Evolutionary conservation across 2,888 invertebrate species (phyloP).

Genomic region (Autographa pulchrina): DNA sequence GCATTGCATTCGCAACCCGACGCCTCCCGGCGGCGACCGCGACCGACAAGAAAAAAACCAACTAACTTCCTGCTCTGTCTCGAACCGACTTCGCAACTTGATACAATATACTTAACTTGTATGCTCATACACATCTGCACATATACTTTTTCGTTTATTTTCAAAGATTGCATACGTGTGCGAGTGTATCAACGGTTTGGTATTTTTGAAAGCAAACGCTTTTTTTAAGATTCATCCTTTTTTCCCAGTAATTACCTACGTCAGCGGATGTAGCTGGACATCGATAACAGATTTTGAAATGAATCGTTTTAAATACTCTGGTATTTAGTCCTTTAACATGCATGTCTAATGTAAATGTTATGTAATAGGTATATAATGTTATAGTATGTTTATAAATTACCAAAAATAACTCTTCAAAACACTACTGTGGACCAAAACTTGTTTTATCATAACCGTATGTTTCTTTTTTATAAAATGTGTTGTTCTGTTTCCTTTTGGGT

Average conservation of each 20-base stretch:
- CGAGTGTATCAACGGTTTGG: conserved; percentile 18
- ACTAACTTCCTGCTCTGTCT: conserved; percentile 68
- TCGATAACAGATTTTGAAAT: neutral
- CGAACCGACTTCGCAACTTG: conserved; percentile 63
- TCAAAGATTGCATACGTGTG: conserved; percentile 35
- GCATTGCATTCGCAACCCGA: conserved; percentile 50
- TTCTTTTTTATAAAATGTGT: neutral
- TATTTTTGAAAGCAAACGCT: conserved; percentile 25
- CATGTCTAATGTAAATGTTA: neutral
- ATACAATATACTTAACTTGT: conserved; percentile 53
- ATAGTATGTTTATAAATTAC: neutral
- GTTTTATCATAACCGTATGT: neutral
- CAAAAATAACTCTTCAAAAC: neutral
- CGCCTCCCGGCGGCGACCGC: conserved; percentile 50
- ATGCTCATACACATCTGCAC: conserved; percentile 25
- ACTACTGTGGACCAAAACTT: neutral
- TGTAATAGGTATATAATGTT: no score
- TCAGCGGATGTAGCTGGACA: neutral
- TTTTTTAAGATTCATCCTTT: conserved; percentile 5
- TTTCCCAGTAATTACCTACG: conserved; percentile 1
- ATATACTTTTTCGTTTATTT: conserved; percentile 37
- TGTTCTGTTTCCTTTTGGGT: neutral
- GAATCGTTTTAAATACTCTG: neutral
- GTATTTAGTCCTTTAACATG: neutral
- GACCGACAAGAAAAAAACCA: conserved; percentile 61